Conservation (phyloP, 2,113 vertebrate genomes). For the Pontoporia blainvillei region DNA sequence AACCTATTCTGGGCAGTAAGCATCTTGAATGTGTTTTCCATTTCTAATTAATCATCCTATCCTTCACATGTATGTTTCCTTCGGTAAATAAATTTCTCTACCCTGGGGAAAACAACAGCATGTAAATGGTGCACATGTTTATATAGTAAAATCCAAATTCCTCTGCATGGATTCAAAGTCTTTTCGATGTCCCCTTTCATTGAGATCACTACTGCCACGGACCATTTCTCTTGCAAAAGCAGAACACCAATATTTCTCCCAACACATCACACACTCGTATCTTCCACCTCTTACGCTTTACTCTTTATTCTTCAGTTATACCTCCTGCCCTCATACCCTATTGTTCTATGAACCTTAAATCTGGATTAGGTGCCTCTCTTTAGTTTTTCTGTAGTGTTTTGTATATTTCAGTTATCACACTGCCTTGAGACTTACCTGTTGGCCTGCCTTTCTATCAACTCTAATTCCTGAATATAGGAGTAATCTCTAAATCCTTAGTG, state of each 20-base stretch:
- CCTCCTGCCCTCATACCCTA: neutral
- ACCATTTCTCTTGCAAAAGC: neutral
- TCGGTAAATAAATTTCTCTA: neutral
- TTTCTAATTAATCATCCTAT: neutral
- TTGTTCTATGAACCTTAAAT: neutral
- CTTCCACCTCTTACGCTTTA: neutral
- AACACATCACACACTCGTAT: neutral
- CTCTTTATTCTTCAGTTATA: neutral
- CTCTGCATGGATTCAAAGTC: neutral
- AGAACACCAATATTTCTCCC: neutral
- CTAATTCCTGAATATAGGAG: neutral
- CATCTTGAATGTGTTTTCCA: neutral
- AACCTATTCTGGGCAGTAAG: neutral
- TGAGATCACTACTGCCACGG: neutral
- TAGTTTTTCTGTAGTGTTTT: neutral
- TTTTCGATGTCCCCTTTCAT: neutral
- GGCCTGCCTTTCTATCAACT: neutral
- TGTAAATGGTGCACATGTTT: neutral
- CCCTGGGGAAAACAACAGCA: neutral
- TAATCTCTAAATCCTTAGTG: neutral
- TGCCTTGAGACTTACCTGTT: neutral
- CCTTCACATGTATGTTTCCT: neutral
- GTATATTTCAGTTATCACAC: neutral
- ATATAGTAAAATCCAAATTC: neutral
- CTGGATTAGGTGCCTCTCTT: neutral